These are phyloP conservation scores for Apotomis turbidana DNA, from an alignment of 2,888 invertebrate species.

Conservation along the genomic window DNA sequence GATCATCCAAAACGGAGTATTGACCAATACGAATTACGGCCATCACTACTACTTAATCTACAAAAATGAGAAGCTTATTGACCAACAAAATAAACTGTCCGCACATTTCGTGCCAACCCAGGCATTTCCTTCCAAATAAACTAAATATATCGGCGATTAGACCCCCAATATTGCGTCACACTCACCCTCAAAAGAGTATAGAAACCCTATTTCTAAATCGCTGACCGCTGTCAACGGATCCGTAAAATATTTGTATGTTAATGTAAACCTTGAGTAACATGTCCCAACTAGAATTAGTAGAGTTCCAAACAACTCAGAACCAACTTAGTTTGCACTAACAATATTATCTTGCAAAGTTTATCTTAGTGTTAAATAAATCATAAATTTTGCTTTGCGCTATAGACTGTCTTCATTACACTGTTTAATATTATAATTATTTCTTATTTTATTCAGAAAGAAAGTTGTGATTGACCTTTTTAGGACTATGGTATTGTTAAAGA, in stretches of 20 bases:
- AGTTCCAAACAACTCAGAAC: constrained; percentile 15
- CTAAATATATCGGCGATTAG: background rate
- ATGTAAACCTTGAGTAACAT: constrained; percentile 22
- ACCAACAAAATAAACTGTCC: too few relatives aligned
- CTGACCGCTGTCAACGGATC: constrained; percentile 32
- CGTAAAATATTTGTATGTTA: constrained; percentile 34
- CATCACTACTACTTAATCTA: too few relatives aligned
- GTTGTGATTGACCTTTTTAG: too few relatives aligned
- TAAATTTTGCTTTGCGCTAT: constrained; percentile 13
- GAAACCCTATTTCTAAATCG: constrained; percentile 31
- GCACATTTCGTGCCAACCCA: too few relatives aligned
- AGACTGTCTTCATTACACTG: background rate
- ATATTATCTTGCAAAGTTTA: constrained; percentile 26
- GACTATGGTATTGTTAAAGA: too few relatives aligned
- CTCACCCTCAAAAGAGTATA: constrained; percentile 1
- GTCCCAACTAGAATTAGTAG: constrained; percentile 22
- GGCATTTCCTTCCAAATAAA: background rate
- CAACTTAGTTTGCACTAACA: constrained; percentile 13
- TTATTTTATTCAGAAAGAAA: too few relatives aligned
- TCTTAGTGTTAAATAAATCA: constrained; percentile 27
- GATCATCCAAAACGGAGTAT: too few relatives aligned
- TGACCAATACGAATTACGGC: too few relatives aligned
- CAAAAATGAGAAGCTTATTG: too few relatives aligned
- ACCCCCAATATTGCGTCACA: background rate
- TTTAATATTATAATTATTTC: background rate